These are phyloP conservation scores for Teleogryllus oceanicus DNA, from an alignment of 2,888 invertebrate species.

Conservation along the genomic window DNA sequence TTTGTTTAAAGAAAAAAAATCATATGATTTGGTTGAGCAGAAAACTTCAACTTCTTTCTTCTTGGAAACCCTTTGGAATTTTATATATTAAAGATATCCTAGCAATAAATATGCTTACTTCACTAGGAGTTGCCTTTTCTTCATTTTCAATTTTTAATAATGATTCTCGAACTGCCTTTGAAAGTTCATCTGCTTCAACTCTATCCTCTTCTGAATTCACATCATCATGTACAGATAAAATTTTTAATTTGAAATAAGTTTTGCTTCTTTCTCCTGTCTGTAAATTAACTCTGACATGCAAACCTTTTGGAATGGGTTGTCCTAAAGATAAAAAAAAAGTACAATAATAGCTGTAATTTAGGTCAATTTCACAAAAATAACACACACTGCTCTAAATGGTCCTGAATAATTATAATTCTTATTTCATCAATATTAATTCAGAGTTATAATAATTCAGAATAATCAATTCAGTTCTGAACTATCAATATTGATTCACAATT, in stretches of 20 bases:
- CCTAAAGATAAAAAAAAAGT: conserved; percentile 49
- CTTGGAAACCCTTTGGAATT: too few relatives aligned
- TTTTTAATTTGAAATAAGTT: conserved; percentile 55
- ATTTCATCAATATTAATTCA: too few relatives aligned
- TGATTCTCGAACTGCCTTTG: conserved; percentile 36
- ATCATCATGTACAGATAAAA: not conserved
- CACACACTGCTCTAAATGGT: too few relatives aligned
- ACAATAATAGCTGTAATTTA: not conserved
- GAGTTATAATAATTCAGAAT: too few relatives aligned
- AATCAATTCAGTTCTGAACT: too few relatives aligned
- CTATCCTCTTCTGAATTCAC: conserved; percentile 39
- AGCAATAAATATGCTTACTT: not conserved
- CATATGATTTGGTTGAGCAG: too few relatives aligned
- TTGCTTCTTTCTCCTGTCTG: conserved; percentile 73
- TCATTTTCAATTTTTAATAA: conserved; percentile 33
- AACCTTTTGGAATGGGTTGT: conserved; percentile 66
- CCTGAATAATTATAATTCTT: too few relatives aligned
- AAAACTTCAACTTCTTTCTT: too few relatives aligned
- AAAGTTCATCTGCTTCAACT: conserved; percentile 42
- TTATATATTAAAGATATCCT: too few relatives aligned
- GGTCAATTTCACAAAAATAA: too few relatives aligned
- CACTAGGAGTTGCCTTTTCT: conserved; percentile 35
- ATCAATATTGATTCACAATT: too few relatives aligned
- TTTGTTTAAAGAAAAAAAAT: too few relatives aligned
- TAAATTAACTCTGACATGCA: conserved; percentile 73